A percentile compares a stretch with the other conserved stretches of the same genome.
Conservation (phyloP, 2,113 vertebrate genomes). For the Anolis carolinensis region DNA sequence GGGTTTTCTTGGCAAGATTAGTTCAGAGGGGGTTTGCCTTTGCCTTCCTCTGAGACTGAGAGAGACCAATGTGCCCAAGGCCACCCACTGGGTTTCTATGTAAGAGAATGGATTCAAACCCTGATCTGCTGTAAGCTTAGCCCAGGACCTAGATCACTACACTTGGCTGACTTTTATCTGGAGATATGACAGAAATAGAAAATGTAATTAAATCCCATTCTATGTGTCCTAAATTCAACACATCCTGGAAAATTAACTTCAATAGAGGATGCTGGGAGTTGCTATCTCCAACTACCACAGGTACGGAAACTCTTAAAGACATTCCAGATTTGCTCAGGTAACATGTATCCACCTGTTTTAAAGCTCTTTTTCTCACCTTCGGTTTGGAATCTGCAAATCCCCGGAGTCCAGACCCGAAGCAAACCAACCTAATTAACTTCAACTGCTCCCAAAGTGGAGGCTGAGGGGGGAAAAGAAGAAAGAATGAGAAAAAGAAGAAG, state of each 20-base stretch:
- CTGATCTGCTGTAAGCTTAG: no score
- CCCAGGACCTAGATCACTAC: no score
- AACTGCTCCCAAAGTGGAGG: conserved; percentile 2
- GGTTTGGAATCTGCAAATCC: not conserved
- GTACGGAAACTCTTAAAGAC: not conserved
- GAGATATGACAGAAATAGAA: not conserved
- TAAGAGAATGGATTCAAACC: no score
- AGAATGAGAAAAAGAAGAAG: not conserved
- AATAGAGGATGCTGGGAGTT: no score
- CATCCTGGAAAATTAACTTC: not conserved
- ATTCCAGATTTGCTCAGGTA: not conserved
- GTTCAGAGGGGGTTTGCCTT: no score
- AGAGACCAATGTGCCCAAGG: no score
- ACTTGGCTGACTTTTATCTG: not conserved
- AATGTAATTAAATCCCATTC: not conserved
- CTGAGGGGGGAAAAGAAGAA: not conserved
- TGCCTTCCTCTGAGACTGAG: no score
- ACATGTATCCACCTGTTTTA: not conserved
- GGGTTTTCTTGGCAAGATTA: no score
- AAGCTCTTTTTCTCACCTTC: not conserved
- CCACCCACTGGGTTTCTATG: no score
- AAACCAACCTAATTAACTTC: conserved; percentile 23
- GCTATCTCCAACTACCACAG: not conserved
- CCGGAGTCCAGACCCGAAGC: not conserved
- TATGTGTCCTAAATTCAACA: not conserved